Percentiles rank a stretch among this genome's conserved stretches.
phyloP scores from a whole-genome alignment of 2,797 vertebrate species.

The Propithecus perrieri region DNA sequence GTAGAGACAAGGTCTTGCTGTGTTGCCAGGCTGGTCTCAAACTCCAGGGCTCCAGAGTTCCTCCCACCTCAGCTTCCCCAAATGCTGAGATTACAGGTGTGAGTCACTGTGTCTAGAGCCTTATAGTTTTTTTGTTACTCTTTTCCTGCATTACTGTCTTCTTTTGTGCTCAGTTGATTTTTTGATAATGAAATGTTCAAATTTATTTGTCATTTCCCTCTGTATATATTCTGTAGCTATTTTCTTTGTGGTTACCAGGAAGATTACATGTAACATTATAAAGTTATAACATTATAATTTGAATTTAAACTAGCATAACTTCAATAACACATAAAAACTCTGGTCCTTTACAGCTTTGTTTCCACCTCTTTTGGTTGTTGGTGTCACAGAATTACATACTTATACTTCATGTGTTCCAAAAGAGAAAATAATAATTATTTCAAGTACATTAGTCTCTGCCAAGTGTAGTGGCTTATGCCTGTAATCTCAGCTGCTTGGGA shows the following conservation, averaged over 20 bases:
- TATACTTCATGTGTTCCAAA: neutral
- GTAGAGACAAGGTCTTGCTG: neutral
- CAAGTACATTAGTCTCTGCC: neutral
- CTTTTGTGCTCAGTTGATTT: neutral
- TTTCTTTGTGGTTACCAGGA: neutral
- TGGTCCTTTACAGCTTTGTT: neutral
- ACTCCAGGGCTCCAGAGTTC: neutral
- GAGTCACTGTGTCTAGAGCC: neutral
- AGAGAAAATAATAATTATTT: neutral
- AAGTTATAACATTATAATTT: neutral
- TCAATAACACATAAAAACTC: neutral
- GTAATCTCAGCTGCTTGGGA: neutral
- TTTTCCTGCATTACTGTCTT: neutral
- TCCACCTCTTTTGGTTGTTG: neutral
- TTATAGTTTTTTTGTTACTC: neutral
- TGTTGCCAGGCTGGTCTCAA: neutral
- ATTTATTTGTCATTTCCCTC: neutral
- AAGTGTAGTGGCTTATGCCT: neutral
- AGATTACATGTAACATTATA: neutral
- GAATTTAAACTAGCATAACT: neutral
- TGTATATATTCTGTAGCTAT: neutral
- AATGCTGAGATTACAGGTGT: neutral
- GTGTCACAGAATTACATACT: neutral
- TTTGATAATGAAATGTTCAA: neutral
- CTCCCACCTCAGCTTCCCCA: neutral